phyloP scores from a whole-genome alignment of 2,888 invertebrate species.

The Dynastes tityus region DNA sequence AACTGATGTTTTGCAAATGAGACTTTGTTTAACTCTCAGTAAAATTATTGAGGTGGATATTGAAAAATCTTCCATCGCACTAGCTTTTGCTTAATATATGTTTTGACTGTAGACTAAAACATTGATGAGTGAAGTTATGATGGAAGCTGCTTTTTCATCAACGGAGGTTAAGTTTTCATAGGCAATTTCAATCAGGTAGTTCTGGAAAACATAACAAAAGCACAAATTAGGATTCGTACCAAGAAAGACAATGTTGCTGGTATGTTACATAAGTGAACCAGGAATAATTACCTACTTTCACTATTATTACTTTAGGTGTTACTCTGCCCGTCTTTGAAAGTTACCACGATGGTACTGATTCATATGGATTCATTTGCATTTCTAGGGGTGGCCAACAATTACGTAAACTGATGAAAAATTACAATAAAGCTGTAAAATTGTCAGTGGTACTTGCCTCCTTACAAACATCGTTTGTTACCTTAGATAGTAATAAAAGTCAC shows the following conservation, averaged over 20 bases:
- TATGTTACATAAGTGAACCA: slow-evolving; percentile 62
- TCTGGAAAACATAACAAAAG: slow-evolving; percentile 98
- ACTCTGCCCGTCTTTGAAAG: slow-evolving; percentile 96
- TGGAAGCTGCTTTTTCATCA: slow-evolving; percentile 98
- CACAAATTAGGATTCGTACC: slow-evolving; percentile 96
- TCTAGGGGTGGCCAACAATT: slow-evolving; percentile 98
- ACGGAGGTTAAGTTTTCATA: slow-evolving; percentile 99
- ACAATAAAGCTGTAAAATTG: slow-evolving; percentile 95
- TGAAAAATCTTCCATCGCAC: background rate
- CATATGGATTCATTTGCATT: slow-evolving; percentile 96
- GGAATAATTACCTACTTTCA: background rate
- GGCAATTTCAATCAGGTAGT: slow-evolving; percentile 99
- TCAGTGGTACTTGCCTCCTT: too few relatives aligned
- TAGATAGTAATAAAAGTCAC: slow-evolving; percentile 99
- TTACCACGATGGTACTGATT: slow-evolving; percentile 95
- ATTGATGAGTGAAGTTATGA: slow-evolving; percentile 99
- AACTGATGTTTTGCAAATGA: slow-evolving; percentile 98
- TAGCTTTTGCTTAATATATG: background rate
- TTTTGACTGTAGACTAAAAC: slow-evolving; percentile 86
- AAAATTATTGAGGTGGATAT: slow-evolving; percentile 95
- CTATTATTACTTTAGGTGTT: slow-evolving; percentile 79
- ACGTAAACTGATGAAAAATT: slow-evolving; percentile 97
- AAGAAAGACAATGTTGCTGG: slow-evolving; percentile 99
- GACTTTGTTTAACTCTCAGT: slow-evolving; percentile 95
- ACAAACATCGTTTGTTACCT: too few relatives aligned